Base-by-base conservation (phyloP, 2,113 vertebrate species). In the Chlorodrepanis virens region DNA sequence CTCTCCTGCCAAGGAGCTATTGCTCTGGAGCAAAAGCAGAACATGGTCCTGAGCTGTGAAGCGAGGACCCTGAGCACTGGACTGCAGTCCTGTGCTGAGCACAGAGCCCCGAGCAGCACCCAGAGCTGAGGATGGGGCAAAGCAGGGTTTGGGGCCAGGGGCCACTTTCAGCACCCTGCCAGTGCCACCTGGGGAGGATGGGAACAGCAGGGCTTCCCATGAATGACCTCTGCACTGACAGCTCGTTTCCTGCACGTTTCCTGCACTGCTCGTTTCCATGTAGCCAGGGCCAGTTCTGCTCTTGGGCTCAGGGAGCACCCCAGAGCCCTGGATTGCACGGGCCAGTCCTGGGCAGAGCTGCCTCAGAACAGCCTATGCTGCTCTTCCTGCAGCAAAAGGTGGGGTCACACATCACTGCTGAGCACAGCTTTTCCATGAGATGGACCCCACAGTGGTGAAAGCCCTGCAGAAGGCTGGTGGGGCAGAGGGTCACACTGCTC, bases 171-270 rank as follows among this genome's bases (percentile, higher is more conserved):
- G 60, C 28, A 4, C 23, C 54, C 69, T 40, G 53, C 31, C 23
- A 40, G 60, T n/a, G 67, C 27, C 47, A 33, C 42, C 69, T 1
- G 0, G 14, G 54, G 8, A 57, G 21, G 40, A 40, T 0, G 0
- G 63, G 54, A 27, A 21, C 9, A 56, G 65, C 37, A 56, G 37
- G 4, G 3, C 31, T 47, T 18, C 49, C 69, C 65, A 16, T 3
- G 11, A 27, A 20, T 31, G 24, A 6, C 12, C 59, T 75, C 28
- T 67, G 74, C 84, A 17, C 9, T 13, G 47, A 64, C 39, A 59
- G 42, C 2, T 37, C 5, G 0, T 9, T 39, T 47, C 52, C 64
- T 75, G 64, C 39, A 33, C 9, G 0, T 8, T 42, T 47, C 52
- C 64, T 70, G 64, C 39, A 64, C 39, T 54, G 42, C 2, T 37